Evolutionary conservation across 2,113 vertebrate species (phyloP).

Genomic region (Cyanoliseus patagonus): DNA sequence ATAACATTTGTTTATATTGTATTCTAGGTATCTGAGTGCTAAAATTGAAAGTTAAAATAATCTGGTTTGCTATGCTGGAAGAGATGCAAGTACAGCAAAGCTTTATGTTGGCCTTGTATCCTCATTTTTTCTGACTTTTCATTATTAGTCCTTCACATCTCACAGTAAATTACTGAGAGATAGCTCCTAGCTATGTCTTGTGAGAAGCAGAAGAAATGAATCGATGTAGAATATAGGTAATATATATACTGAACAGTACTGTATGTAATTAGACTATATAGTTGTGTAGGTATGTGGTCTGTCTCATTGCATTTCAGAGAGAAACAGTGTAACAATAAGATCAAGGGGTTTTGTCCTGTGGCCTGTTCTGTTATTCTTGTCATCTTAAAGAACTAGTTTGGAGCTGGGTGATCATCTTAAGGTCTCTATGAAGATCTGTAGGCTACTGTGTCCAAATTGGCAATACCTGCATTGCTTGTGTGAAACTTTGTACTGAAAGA

Average conservation of each 20-base stretch:
- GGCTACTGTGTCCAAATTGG: fast-evolving
- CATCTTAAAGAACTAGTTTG: background rate
- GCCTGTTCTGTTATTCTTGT: background rate
- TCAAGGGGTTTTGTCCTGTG: background rate
- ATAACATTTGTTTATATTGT: background rate
- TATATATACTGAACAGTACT: background rate
- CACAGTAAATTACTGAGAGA: background rate
- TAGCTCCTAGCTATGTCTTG: background rate
- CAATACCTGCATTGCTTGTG: background rate
- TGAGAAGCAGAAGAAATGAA: background rate
- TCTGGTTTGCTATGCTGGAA: background rate
- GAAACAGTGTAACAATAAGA: background rate
- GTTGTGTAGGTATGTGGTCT: background rate
- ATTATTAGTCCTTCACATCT: background rate
- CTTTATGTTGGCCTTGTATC: background rate
- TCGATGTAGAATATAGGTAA: background rate
- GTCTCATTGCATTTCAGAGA: background rate
- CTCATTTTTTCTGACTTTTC: conserved; percentile 20
- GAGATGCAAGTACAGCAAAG: background rate
- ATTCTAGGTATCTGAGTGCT: background rate
- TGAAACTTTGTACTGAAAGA: background rate
- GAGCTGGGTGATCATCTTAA: background rate
- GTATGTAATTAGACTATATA: background rate
- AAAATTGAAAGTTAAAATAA: background rate
- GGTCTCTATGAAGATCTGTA: background rate